Base-by-base conservation (phyloP, 1,140 invertebrate species). In the Camponotus floridanus region DNA sequence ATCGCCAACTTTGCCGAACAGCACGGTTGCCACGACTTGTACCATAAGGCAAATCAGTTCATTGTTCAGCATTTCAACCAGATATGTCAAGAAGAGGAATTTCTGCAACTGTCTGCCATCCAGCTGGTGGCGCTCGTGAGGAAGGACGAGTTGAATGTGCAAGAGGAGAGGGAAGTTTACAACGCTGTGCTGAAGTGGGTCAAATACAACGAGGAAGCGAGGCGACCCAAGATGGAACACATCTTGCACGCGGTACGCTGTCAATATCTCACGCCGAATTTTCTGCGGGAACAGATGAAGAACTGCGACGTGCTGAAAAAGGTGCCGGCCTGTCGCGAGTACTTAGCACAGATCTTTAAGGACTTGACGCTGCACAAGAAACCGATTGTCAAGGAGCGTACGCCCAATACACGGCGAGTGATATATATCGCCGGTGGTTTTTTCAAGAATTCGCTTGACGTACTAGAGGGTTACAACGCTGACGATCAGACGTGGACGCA, bases 351-450 rank as follows among this genome's bases (percentile, higher is more conserved):
- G 92, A 98, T 99, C 94, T 98, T 99, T 91, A 97, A 98, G 96
- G 98, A 98, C 94, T 94, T 98, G 76, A 98, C 97, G 0, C 93
- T 98, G 59, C 98, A 98, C 91, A 98, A 98, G 91, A 97, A 97
- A 87, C 97, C 97, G 0, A 95, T 96, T 7, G 97, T 98, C 0
- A 98, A 98, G 91, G 97, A 98, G 92, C 94, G 98, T 74, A 97
- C 97, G 5, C 98, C 98, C n/a, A 98, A 98, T 92, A 97, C 97
- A 18, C 97, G 97, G 0, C 96, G 97, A 62, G 97, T 99, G 57
- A 98, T 99, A 87, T 99, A 98, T 93, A 97, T 98, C 36, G 98
- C 98, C 13, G 98, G 98, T 8, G 98, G 98, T 13, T 99, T 98
- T 93, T 96, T 97, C 61, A 96, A 97, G 85, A 97, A 98, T 92